Evolutionary conservation across 2,888 invertebrate genomes (phyloP).

Genomic region (Campoplex capitator): DNA sequence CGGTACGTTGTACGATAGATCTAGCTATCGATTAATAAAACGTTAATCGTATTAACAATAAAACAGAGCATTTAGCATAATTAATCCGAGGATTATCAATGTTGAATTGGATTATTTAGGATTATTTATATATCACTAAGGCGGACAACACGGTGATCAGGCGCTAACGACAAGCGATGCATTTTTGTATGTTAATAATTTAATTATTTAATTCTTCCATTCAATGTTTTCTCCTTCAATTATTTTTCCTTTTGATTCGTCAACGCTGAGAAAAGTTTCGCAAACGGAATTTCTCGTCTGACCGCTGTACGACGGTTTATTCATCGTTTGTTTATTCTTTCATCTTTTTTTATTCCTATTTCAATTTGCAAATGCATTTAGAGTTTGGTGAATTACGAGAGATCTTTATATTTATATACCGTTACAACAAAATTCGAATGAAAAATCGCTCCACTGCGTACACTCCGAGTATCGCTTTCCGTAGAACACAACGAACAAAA

Average conservation of each 20-base stretch:
- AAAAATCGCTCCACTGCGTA: constrained; percentile 21
- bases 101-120: constrained; percentile 32
- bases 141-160: constrained; percentile 67
- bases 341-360: background rate
- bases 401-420: constrained; percentile 14
- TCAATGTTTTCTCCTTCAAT: constrained; percentile 1
- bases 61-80: constrained; percentile 68
- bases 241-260: constrained; percentile 33
- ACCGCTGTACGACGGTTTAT: constrained; percentile 56
- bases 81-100: constrained; percentile 60
- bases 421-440: constrained; percentile 14
- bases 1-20: constrained; percentile 59
- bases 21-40: constrained; percentile 60
- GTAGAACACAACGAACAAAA: constrained; percentile 67
- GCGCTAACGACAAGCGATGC: constrained; percentile 63
- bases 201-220: background rate
- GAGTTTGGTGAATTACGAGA: constrained; percentile 41
- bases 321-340: background rate
- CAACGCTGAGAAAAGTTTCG: constrained; percentile 16
- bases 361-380: constrained; percentile 40
- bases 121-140: constrained; percentile 60
- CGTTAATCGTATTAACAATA: constrained; percentile 68
- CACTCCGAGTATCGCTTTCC: constrained; percentile 52
- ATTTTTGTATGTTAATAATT: constrained; percentile 39
- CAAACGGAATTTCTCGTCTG: constrained; percentile 39